Evolutionary conservation across 2,113 vertebrate genomes (phyloP).

Genomic region (Gulo gulo): DNA sequence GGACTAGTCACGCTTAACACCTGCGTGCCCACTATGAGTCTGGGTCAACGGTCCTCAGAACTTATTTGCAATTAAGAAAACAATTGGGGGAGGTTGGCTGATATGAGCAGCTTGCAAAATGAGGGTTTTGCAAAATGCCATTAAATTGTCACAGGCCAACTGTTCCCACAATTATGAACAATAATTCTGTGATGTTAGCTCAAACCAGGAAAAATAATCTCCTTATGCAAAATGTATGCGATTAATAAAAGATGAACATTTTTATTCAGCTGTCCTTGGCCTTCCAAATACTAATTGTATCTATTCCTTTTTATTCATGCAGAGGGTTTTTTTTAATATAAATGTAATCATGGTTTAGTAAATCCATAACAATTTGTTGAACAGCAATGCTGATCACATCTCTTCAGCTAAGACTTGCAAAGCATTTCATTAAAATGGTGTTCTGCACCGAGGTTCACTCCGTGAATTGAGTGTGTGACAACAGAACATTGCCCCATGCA

Average conservation of each 20-base stretch:
- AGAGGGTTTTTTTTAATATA: neutral
- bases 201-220: slow-evolving; percentile 66
- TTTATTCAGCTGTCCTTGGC: slow-evolving; percentile 33
- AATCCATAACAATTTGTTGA: neutral
- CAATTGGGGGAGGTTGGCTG: neutral
- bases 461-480: neutral
- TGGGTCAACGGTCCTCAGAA: neutral
- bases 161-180: slow-evolving; percentile 3
- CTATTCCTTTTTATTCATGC: slow-evolving; percentile 34
- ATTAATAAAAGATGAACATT: slow-evolving; percentile 69
- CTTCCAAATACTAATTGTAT: slow-evolving; percentile 53
- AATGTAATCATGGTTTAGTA: neutral
- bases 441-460: neutral
- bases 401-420: neutral
- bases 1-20: neutral
- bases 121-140: slow-evolving; percentile 35
- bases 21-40: fast-evolving
- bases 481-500: neutral
- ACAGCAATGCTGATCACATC: neutral
- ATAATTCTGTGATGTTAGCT: slow-evolving; percentile 38
- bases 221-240: slow-evolving; percentile 51
- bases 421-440: neutral
- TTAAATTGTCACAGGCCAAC: slow-evolving; percentile 21
- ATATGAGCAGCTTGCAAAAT: neutral
- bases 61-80: neutral